Conservation (phyloP, 2,113 vertebrate species). For the Halichoeres trimaculatus region DNA sequence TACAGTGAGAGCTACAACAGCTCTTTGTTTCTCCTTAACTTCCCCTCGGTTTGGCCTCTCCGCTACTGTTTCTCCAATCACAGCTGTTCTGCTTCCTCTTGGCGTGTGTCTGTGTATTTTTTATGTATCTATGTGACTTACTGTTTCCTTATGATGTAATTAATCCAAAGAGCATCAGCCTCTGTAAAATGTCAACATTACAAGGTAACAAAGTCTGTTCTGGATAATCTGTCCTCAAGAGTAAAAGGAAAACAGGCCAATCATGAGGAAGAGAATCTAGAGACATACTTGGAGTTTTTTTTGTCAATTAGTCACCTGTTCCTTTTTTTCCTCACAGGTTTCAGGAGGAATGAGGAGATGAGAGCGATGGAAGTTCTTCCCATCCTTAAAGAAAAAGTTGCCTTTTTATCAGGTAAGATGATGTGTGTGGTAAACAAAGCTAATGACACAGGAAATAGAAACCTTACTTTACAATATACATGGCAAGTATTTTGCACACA, state of each 20-base stretch:
- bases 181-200: conserved; percentile 40
- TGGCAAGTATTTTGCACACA: neutral
- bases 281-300: neutral
- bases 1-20: conserved; percentile 33
- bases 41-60: conserved; percentile 38
- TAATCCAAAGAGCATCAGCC: conserved; percentile 20
- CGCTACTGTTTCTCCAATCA: conserved; percentile 40
- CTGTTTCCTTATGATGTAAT: conserved; percentile 39
- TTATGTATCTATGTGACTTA: neutral
- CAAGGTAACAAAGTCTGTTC: conserved; percentile 41
- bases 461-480: neutral
- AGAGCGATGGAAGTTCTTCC: conserved; percentile 98
- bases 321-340: conserved; percentile 80
- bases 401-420: conserved; percentile 94
- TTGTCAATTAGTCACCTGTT: no score
- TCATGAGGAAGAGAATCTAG: neutral
- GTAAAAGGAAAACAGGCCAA: neutral
- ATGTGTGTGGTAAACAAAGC: neutral
- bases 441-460: conserved; percentile 31
- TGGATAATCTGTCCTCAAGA: conserved; percentile 35
- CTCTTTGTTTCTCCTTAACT: conserved; percentile 39
- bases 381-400: conserved; percentile 99
- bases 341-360: conserved; percentile 98
- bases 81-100: conserved; percentile 15
- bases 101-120: neutral